A percentile compares a stretch with the other conserved stretches of the same genome.
Evolutionary conservation across 2,113 vertebrate genomes (phyloP).

Genomic region (Triplophysa dalaica): DNA sequence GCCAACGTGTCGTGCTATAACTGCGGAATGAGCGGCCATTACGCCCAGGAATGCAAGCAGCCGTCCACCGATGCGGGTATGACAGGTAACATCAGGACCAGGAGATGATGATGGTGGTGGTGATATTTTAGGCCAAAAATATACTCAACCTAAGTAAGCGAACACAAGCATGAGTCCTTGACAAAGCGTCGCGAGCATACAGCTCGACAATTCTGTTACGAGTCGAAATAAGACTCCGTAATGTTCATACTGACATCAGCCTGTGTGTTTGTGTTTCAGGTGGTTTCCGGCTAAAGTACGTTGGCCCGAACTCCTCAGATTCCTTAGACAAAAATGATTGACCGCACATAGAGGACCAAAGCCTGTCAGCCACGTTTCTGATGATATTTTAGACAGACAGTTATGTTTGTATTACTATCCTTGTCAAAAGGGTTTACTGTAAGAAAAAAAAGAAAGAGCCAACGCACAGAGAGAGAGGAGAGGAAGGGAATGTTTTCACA

Average conservation of each 20-base stretch:
- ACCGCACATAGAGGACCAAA: conserved; percentile 68
- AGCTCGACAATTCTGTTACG: background rate
- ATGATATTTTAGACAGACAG: conserved; percentile 14
- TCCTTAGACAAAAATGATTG: conserved; percentile 87
- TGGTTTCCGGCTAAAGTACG: conserved; percentile 90
- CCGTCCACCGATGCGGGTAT: conserved; percentile 82
- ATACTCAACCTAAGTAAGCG: background rate
- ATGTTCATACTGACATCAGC: background rate
- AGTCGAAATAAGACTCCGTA: no score
- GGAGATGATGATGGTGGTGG: conserved; percentile 62
- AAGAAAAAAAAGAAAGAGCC: background rate
- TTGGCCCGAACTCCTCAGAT: conserved; percentile 83
- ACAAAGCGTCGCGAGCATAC: background rate
- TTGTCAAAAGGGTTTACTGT: background rate
- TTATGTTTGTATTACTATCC: background rate
- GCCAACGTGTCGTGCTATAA: conserved; percentile 85
- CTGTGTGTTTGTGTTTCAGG: conserved; percentile 62
- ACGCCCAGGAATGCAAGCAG: conserved; percentile 90
- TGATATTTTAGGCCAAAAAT: background rate
- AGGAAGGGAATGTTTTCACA: background rate
- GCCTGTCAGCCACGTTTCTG: conserved; percentile 30
- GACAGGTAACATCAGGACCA: conserved; percentile 82
- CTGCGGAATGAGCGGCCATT: conserved; percentile 87
- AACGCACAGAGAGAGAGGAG: background rate
- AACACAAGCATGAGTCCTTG: background rate